Evolutionary conservation across 2,113 vertebrate species (phyloP), one percentile per base, ranked within the genome.

Genomic region (Romanogobio albipinnatus): DNA sequence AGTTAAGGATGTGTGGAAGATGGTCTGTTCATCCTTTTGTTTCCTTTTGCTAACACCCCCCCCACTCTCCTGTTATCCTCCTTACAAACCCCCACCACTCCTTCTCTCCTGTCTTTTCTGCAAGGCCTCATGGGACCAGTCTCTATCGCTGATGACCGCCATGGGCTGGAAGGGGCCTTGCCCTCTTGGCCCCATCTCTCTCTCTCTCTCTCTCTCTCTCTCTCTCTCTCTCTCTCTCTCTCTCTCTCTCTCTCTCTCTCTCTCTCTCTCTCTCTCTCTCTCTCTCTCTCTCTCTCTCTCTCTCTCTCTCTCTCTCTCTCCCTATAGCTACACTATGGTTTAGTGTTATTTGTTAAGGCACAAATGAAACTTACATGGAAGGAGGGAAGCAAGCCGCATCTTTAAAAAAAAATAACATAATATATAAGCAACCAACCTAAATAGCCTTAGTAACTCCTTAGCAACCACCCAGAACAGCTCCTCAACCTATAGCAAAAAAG

Each of bases 11-110:
- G 92, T 91, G 92, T 93, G 94, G 90, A 91, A 91, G 91, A 89
- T 88, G 90, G 93, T 90, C 90, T 93, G 92, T 90, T 95, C 93
- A 89, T 93, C 94, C 93, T 92, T 95, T 96, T 96, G 95, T 96
- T 95, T 94, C 93, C 86, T 81, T 77, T 75, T 15, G 92, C 87
- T 80, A 0, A 36, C 86, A 36, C 86, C 87, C 49, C 86, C 89
- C 93, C 92, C 86, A 89, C 93, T 62, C 76, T 81, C 82, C 53
- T 24, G 13, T 70, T 81, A 11, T 76, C 56, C 22, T 81, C 43
- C 59, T 68, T 56, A 74, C 47, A 76, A 70, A 80, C 78, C 81
- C 64, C 85, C 76, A 47, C 56, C 75, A 3, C 36, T 81, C 29
- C 43, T 62, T 66, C 84, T 26, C 45, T 74, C 71, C 84, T 71